Evolutionary conservation across 1,140 invertebrate genomes (phyloP), one percentile per base, ranked within the genome.

Genomic region (Cyrtorhinus lividipennis): DNA sequence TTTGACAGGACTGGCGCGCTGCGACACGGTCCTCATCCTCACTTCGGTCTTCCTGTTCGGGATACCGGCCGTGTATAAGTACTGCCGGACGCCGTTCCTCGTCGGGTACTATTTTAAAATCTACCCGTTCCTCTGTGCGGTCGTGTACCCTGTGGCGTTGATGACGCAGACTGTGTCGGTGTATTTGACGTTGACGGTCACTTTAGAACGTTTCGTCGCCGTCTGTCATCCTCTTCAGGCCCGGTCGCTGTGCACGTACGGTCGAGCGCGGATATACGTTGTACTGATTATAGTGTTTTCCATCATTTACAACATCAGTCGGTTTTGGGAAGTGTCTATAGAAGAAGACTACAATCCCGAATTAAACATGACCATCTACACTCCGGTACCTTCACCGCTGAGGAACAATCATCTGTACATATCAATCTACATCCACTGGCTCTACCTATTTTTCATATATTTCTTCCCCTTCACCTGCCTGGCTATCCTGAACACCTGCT

Each of bases 141-240:
- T 85, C 64, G 79, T 92, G 2, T 98, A 90, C 73, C 92, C 93
- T 0, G 73, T 95, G 13, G 90, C 87, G 0, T 81, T 90, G 68
- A 87, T 87, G 3, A 88, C 90, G 15, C 93, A 92, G 73, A 95
- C 92, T 44, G 91, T 90, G 25, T 93, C 91, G 18, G 90, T 95
- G 53, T 98, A 96, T 77, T 80, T 96, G 66, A 97, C 95, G 0
- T 81, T 98, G 56, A 91, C 90, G 1, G 95, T 98, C 44, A 97
- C 95, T 0, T 80, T 96, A 67, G 95, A 98, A 74, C 80, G 95
- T 56, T 98, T 93, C 76, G 88, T 98, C 45, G 95, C 94, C 0
- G 95, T 98, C 0, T 97, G 94, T 71, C 90, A 95, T 74, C 94
- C 93, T 0, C 76, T 97, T 8, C 81, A 83, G 64, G 92, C 92